A percentile compares a stretch with the other conserved stretches of the same genome.
Evolutionary conservation across 2,113 vertebrate species (phyloP).

Genomic region (Urocynchramus pylzowi): DNA sequence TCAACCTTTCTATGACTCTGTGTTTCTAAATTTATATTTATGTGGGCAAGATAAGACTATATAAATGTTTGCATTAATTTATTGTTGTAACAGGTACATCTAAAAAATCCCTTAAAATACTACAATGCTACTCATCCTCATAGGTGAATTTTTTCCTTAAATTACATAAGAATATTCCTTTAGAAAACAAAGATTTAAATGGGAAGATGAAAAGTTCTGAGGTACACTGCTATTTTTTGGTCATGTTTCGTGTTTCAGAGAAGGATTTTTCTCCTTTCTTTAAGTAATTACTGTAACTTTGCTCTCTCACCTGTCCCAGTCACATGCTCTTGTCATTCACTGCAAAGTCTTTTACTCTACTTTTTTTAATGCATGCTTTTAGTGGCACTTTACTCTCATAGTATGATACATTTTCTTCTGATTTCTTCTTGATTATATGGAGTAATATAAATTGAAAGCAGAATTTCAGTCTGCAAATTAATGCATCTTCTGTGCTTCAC

Average conservation of each 20-base stretch:
- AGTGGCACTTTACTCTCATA: background rate
- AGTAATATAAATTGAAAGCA: background rate
- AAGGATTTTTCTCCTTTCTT: background rate
- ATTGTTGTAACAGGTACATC: background rate
- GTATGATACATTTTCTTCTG: background rate
- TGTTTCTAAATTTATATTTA: background rate
- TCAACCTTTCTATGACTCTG: background rate
- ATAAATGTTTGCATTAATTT: background rate
- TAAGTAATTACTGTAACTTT: background rate
- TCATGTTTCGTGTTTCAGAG: background rate
- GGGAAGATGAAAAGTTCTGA: background rate
- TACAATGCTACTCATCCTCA: accelerated
- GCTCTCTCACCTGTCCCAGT: background rate
- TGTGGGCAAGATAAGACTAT: background rate
- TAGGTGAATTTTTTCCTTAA: background rate
- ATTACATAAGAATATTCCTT: background rate
- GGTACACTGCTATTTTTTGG: background rate
- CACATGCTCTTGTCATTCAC: background rate
- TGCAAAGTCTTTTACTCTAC: background rate
- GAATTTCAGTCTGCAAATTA: background rate
- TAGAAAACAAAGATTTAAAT: background rate
- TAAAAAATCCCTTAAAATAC: background rate
- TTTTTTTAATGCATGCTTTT: background rate
- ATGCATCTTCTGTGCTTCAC: background rate
- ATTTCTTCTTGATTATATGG: background rate